phyloP scores from a whole-genome alignment of 2,888 invertebrate genomes.

The Ochropleura leucogaster region DNA sequence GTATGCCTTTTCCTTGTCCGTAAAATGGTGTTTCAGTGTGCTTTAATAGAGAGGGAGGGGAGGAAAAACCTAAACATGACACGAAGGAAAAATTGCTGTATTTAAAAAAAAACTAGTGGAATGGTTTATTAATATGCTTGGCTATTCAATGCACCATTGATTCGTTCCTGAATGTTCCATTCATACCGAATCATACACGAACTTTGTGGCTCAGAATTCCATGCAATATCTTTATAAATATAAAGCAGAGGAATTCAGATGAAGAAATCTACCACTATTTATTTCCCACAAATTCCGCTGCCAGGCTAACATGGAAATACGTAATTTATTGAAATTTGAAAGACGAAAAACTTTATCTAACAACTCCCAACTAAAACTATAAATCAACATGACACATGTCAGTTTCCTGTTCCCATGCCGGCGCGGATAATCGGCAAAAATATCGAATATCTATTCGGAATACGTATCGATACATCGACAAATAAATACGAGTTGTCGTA shows the following conservation, averaged over 20 bases:
- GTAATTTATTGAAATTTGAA: conserved; percentile 52
- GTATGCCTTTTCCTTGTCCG: neutral
- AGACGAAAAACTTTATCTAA: conserved; percentile 55
- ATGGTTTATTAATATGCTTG: neutral
- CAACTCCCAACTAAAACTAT: conserved; percentile 39
- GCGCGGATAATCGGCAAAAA: conserved; percentile 63
- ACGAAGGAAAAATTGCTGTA: too few relatives aligned
- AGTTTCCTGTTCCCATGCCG: conserved; percentile 61
- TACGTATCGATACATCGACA: conserved; percentile 67
- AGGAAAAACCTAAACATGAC: neutral
- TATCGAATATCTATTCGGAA: conserved; percentile 68
- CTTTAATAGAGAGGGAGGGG: neutral
- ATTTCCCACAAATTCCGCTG: conserved; percentile 36
- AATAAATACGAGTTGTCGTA: conserved; percentile 68
- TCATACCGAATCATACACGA: neutral
- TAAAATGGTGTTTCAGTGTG: neutral
- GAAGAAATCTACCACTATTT: conserved; percentile 15
- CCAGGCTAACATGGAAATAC: conserved; percentile 25
- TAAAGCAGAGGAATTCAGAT: conserved; percentile 27
- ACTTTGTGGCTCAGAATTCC: neutral
- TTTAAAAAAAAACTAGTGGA: too few relatives aligned
- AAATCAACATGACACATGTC: conserved; percentile 63
- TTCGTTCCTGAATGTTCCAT: conserved; percentile 20
- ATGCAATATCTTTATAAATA: neutral
- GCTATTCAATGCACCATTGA: neutral